phyloP scores from a whole-genome alignment of 2,113 vertebrate species.

The Hucho hucho region DNA sequence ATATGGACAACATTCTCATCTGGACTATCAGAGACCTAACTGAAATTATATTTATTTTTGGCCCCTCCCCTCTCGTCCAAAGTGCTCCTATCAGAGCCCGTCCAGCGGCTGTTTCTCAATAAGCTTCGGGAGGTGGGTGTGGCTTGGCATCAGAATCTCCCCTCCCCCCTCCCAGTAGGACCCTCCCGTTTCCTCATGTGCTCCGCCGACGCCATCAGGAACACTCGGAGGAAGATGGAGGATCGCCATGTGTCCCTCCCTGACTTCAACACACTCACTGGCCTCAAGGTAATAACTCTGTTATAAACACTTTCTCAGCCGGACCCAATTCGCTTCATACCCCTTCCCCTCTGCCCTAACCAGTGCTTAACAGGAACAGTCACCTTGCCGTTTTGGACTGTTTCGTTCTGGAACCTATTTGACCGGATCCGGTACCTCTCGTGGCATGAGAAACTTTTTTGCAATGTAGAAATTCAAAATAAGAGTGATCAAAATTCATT shows the following conservation, averaged over 20 bases:
- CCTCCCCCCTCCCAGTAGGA: conserved; percentile 22
- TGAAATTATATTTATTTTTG: not conserved
- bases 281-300: conserved; percentile 72
- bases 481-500: too few species aligned
- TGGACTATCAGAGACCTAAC: not conserved
- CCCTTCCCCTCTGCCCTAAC: too few species aligned
- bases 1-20: not conserved
- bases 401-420: too few species aligned
- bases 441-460: too few species aligned
- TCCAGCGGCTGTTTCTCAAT: conserved; percentile 81
- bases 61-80: conserved; percentile 8
- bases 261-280: conserved; percentile 86
- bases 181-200: conserved; percentile 58
- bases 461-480: too few species aligned
- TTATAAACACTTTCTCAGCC: too few species aligned
- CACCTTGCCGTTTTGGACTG: too few species aligned
- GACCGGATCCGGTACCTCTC: too few species aligned
- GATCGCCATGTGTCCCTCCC: conserved; percentile 84
- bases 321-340: too few species aligned
- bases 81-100: conserved; percentile 78
- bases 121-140: conserved; percentile 74
- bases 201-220: conserved; percentile 87
- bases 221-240: conserved; percentile 92
- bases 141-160: conserved; percentile 72
- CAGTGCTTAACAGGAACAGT: too few species aligned